A percentile compares a stretch with the other conserved stretches of the same genome.
Evolutionary conservation across 2,888 invertebrate genomes (phyloP).

Genomic region (Plagodis pulveraria): DNA sequence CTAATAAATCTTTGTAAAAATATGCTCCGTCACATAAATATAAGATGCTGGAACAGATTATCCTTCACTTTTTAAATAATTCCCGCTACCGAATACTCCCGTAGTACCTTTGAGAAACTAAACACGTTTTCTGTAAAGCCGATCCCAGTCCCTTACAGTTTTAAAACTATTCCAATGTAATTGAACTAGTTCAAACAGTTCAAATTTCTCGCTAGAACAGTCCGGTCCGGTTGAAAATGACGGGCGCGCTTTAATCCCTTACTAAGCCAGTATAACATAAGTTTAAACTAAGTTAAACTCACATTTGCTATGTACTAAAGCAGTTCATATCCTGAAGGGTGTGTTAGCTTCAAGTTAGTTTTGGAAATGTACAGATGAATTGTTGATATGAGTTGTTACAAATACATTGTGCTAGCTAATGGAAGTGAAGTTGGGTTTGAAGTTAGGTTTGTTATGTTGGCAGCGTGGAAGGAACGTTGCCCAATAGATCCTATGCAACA

Average conservation of each 20-base stretch:
- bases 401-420: neutral
- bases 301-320: slow-evolving; percentile 16
- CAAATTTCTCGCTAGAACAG: slow-evolving; percentile 38
- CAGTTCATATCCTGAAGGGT: slow-evolving; percentile 17
- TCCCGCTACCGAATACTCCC: neutral
- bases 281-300: slow-evolving; percentile 13
- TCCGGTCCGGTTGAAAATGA: slow-evolving; percentile 21
- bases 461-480: neutral
- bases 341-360: slow-evolving; percentile 16
- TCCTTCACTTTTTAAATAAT: neutral
- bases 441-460: neutral
- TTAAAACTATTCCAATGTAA: slow-evolving; percentile 51
- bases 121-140: slow-evolving; percentile 1
- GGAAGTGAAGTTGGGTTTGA: neutral
- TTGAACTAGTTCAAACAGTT: slow-evolving; percentile 39
- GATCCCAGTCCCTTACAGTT: slow-evolving; percentile 41
- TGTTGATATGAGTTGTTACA: slow-evolving; percentile 24
- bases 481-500: too few species aligned
- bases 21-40: too few species aligned
- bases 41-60: too few species aligned
- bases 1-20: too few species aligned
- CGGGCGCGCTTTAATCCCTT: slow-evolving; percentile 22
- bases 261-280: slow-evolving; percentile 18
- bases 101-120: neutral
- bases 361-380: slow-evolving; percentile 19